Evolutionary conservation across 1,140 invertebrate species (phyloP), one percentile per base, ranked within the genome.

Genomic region (Melipona quadrifasciata): DNA sequence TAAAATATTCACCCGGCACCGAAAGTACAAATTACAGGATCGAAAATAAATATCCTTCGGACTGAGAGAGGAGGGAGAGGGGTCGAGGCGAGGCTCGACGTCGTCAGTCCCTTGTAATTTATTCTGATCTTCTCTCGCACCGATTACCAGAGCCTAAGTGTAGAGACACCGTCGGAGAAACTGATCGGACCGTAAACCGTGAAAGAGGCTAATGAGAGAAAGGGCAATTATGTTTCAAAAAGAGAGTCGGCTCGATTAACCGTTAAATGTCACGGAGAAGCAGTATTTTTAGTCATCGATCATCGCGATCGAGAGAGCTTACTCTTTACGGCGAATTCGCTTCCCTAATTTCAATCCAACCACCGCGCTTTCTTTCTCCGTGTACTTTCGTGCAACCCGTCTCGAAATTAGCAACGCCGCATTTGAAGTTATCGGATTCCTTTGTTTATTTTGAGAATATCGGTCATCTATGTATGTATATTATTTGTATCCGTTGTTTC

Each of bases 191-290:
- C 87, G 84, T 89, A 75, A 89, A 89, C 87, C 85, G 74, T 89
- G 72, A 89, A 89, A 84, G 81, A 86, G 78, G 80, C 77, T 89
- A 89, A 89, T 87, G 87, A 89, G 87, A 89, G 77, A 89, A 89
- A 89, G 85, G 87, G 81, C 83, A 84, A 89, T 89, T 89, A 84
- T 75, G 87, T 74, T 64, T 78, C 68, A 81, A 64, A 39, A 81
- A 77, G 81, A 70, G 76, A 80, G 65, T 84, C 76, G 76, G 80
- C 80, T 86, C 87, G 87, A 85, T 82, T 89, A 75, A 86, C 77
- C 84, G 72, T 89, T 90, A 89, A 90, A 90, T 87, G 77, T 90
- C 87, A 90, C 65, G 72, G 64, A 34, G 83, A 74, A 58, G 67
- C 68, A 82, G 73, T 88, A 89, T 88, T 89, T 86, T 89, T 89